Conservation (phyloP, 2,113 vertebrate genomes). For the Ornithorhynchus anatinus region DNA sequence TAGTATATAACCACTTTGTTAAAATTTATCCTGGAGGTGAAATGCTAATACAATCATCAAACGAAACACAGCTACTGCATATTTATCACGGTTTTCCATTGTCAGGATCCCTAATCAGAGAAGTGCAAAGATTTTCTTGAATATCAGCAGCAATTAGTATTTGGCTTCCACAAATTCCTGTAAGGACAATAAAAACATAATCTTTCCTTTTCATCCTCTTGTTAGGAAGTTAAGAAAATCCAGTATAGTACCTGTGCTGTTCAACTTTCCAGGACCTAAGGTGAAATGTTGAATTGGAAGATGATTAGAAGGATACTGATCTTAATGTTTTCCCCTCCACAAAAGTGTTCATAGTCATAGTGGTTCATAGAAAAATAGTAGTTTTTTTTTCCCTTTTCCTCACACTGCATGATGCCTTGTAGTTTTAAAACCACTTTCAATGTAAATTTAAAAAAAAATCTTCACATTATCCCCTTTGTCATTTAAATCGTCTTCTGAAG, state of each 20-base stretch:
- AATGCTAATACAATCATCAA: constrained; percentile 19
- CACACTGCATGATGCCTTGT: too few relatives aligned
- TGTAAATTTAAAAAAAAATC: too few relatives aligned
- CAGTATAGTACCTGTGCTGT: too few relatives aligned
- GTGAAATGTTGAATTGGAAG: background rate
- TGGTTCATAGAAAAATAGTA: too few relatives aligned
- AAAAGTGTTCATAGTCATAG: too few relatives aligned
- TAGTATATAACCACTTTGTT: constrained; percentile 46
- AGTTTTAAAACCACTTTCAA: too few relatives aligned
- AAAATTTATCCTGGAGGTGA: constrained; percentile 47
- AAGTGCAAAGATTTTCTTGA: constrained; percentile 36
- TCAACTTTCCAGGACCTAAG: constrained; percentile 33
- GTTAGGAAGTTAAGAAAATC: too few relatives aligned
- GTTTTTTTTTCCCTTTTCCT: too few relatives aligned
- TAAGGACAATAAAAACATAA: too few relatives aligned
- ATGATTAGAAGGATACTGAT: constrained; percentile 4
- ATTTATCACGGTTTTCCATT: constrained; percentile 35
- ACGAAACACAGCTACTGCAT: constrained; percentile 32
- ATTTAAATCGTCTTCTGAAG: too few relatives aligned
- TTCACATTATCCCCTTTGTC: too few relatives aligned
- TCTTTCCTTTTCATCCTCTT: too few relatives aligned
- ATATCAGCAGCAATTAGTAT: constrained; percentile 17
- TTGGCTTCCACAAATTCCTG: constrained; percentile 14
- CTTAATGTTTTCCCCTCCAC: background rate
- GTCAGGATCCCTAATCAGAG: constrained; percentile 1